These are phyloP conservation scores for Montipora efflorescens DNA, from an alignment of 64 coral and sea anemone species.

Conservation along the genomic window DNA sequence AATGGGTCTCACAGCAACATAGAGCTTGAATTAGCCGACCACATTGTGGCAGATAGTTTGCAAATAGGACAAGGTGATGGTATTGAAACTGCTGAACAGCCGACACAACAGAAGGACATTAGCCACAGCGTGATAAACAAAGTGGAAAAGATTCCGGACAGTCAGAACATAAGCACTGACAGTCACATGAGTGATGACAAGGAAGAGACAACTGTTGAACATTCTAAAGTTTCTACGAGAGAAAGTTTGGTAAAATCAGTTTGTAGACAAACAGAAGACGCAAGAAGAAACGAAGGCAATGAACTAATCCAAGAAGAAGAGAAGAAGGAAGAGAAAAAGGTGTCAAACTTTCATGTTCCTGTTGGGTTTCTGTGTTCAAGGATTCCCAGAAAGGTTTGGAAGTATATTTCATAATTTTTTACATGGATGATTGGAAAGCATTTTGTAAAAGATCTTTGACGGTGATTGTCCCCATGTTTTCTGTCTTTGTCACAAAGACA, in stretches of 20 bases:
- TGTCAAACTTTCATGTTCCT: neutral
- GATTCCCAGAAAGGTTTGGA: conserved; percentile 27
- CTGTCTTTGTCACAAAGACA: no score
- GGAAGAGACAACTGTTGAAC: neutral
- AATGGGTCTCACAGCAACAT: neutral
- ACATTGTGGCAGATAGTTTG: conserved; percentile 29
- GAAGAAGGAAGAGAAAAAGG: neutral
- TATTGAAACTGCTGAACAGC: neutral
- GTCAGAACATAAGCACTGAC: neutral
- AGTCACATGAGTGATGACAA: neutral
- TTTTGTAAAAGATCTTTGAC: no score
- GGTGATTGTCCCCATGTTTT: no score
- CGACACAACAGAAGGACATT: neutral
- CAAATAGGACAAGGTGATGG: neutral
- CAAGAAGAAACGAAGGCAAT: neutral
- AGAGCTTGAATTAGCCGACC: neutral
- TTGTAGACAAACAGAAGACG: neutral
- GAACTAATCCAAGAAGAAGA: no score
- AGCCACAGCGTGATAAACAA: neutral
- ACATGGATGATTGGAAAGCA: no score
- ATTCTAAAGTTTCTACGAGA: neutral
- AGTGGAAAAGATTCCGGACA: conserved; percentile 18
- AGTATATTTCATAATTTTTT: no score
- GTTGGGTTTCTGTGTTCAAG: conserved; percentile 29
- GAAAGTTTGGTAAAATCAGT: neutral